Base-by-base conservation (phyloP, 1,140 invertebrate genomes). In the Laupala kohalensis region DNA sequence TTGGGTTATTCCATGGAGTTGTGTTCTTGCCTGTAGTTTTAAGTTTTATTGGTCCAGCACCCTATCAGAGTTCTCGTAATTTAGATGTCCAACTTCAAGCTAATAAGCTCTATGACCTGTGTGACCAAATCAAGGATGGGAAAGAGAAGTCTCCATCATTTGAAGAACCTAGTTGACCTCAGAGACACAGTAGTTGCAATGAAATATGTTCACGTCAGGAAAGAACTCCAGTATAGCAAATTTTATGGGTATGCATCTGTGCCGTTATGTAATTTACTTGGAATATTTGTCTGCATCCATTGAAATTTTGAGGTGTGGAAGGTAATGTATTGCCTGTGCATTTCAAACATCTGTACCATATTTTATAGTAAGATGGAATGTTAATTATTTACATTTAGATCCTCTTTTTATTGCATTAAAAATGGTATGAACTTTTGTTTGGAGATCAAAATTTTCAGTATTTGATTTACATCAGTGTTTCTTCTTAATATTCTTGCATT, bases 1-100 rank as follows among this genome's bases (percentile, higher is more conserved):
- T 92, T 78, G 91, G 91, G 5, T 78, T 92, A 1, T 91, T 88
- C 78, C 88, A 91, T 77, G 91, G 91, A n/a, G 79, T 92, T 3
- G 78, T 92, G 2, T 84, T 93, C 64, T 78, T 93, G 67, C 91
- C 92, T 1, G 89, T 92, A 6, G 79, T 92, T 64, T 80, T 93
- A 25, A 91, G 89, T 72, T 80, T 88, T n/a, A 82, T 92, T 25
- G 90, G 90, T 2, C 89, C 90, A 3, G 75, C 78, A 69, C 81
- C 85, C 4, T 84, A 87, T 74, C 74, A 71, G 53, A 73, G 9
- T 0, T 37, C 28, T 29, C 19, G 9, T n/a, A 19, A 19, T 27
- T 29, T 29, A 29, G 19, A 30, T 9, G n/a, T 29, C 5, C 67
- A 68, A 27, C 12, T 29, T 37, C 25, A 68, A 68, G 67, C 28